These are phyloP conservation scores for Charadrius vociferus DNA, from an alignment of 2,113 vertebrate species.

Conservation along the genomic window DNA sequence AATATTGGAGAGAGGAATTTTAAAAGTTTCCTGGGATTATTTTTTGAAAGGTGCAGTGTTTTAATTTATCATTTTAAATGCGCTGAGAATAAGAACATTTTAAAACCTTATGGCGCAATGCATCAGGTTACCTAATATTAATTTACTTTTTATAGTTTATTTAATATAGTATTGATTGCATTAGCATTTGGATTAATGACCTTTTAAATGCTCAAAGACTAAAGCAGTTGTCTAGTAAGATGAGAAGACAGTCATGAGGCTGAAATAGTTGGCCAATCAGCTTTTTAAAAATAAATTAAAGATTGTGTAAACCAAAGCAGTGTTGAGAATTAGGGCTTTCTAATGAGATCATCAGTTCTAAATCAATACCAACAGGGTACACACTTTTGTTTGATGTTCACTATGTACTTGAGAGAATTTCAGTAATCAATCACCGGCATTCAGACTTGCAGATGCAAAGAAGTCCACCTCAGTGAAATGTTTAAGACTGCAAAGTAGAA, in stretches of 20 bases:
- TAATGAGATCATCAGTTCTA: constrained; percentile 47
- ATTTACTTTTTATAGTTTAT: constrained; percentile 76
- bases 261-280: constrained; percentile 53
- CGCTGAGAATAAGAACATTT: constrained; percentile 47
- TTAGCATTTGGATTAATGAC: constrained; percentile 75
- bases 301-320: constrained; percentile 19
- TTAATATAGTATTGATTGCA: constrained; percentile 75
- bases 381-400: constrained; percentile 18
- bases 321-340: constrained; percentile 42
- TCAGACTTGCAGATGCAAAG: neutral
- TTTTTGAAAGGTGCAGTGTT: neutral
- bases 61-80: constrained; percentile 56
- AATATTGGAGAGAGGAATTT: constrained; percentile 18
- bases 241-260: constrained; percentile 7
- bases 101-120: constrained; percentile 22
- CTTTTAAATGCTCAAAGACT: constrained; percentile 67
- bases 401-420: constrained; percentile 14
- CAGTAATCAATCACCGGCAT: constrained; percentile 17
- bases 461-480: neutral
- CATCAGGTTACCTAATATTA: constrained; percentile 72
- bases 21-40: neutral
- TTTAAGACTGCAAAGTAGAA: neutral
- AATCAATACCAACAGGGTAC: constrained; percentile 40
- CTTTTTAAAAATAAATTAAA: constrained; percentile 59
- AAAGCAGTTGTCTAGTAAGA: constrained; percentile 26